Percentiles rank a stretch among this genome's conserved stretches.
Evolutionary conservation across 2,113 vertebrate genomes (phyloP).

Genomic region (Nyctereutes procyonoides): DNA sequence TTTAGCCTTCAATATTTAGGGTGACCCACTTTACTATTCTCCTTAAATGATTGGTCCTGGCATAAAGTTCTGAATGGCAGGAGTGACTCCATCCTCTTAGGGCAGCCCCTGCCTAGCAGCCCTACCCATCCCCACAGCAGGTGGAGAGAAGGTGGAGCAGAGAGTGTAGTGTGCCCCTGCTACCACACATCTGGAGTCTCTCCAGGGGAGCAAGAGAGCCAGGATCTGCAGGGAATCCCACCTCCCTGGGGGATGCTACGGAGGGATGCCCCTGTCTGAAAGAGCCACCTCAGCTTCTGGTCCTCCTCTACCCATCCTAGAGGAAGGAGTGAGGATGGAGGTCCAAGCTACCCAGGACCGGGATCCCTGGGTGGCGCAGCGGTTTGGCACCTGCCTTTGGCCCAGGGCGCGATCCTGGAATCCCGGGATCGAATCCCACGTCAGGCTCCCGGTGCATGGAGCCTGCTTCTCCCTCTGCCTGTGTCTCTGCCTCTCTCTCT

Average conservation of each 20-base stretch:
- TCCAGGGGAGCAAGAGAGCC: background rate
- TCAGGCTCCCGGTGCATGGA: too few relatives aligned
- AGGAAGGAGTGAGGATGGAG: background rate
- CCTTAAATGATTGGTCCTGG: background rate
- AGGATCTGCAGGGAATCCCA: background rate
- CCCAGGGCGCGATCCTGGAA: too few relatives aligned
- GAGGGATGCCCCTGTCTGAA: background rate
- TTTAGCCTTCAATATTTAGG: background rate
- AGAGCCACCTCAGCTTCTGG: background rate
- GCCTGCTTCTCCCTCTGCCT: too few relatives aligned
- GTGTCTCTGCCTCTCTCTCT: too few relatives aligned
- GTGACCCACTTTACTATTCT: background rate
- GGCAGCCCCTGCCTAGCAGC: background rate
- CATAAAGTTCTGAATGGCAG: background rate
- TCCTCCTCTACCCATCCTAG: background rate
- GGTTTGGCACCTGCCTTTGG: too few relatives aligned
- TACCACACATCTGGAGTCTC: background rate
- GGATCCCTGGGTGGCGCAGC: too few relatives aligned
- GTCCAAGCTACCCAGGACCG: background rate
- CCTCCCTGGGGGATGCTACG: background rate
- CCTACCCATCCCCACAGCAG: background rate
- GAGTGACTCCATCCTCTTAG: background rate
- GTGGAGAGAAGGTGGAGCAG: background rate
- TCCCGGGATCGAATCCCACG: too few relatives aligned
- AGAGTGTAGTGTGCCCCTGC: background rate